Evolutionary conservation across 2,113 vertebrate genomes (phyloP).

Genomic region (Zapus hudsonius): DNA sequence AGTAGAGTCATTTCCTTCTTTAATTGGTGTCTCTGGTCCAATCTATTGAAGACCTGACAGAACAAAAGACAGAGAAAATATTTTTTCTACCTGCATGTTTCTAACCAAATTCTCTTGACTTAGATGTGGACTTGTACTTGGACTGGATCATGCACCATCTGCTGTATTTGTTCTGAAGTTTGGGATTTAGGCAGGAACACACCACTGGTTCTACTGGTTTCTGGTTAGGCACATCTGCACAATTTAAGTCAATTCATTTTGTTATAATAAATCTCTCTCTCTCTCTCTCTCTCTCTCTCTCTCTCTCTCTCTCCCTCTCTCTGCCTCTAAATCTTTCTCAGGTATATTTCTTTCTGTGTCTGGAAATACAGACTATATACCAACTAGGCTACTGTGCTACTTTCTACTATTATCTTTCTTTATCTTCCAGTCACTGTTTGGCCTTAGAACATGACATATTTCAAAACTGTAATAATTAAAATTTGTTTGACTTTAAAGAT

Average conservation of each 20-base stretch:
- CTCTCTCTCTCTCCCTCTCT: too few relatives aligned
- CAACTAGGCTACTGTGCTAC: too few relatives aligned
- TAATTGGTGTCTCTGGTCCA: background rate
- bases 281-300: background rate
- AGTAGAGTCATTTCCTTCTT: background rate
- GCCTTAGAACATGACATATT: background rate
- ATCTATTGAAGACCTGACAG: background rate
- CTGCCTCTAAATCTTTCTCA: too few relatives aligned
- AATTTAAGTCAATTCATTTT: background rate
- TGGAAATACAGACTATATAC: background rate
- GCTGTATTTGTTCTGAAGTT: background rate
- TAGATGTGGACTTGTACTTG: background rate
- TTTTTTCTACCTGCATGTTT: background rate
- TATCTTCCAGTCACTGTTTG: background rate
- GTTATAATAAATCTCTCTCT: background rate
- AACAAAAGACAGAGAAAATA: background rate
- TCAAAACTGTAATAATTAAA: background rate
- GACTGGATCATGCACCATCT: too few relatives aligned
- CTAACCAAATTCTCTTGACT: too few relatives aligned
- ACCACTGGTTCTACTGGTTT: too few relatives aligned
- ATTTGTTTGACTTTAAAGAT: background rate
- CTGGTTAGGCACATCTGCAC: background rate
- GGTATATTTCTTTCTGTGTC: background rate
- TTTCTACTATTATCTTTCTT: background rate
- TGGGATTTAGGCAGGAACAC: background rate